Percentiles rank a stretch among this genome's conserved stretches.
phyloP scores from a whole-genome alignment of 2,113 vertebrate species.

The Hippocampus abdominalis region DNA sequence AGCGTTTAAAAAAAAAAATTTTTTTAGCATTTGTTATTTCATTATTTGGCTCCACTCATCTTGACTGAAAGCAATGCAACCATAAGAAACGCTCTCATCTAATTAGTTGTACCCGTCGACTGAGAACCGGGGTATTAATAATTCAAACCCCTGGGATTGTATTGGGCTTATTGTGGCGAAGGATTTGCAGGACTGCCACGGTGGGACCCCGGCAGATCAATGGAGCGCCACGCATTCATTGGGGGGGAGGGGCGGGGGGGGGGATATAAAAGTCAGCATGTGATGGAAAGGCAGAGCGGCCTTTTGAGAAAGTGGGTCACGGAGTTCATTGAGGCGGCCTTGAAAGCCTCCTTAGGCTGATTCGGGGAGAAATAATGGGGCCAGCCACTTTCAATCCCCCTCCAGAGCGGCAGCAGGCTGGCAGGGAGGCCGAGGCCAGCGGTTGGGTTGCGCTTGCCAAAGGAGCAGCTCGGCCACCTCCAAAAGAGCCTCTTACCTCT shows the following conservation, averaged over 20 bases:
- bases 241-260: neutral
- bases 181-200: neutral
- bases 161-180: neutral
- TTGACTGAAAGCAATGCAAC: neutral
- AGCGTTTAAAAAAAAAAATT: too few species aligned
- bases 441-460: constrained; percentile 26
- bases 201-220: neutral
- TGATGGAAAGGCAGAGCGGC: constrained; percentile 18
- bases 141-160: neutral
- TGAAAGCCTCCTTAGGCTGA: constrained; percentile 62
- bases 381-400: constrained; percentile 53
- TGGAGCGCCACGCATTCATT: neutral
- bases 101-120: neutral
- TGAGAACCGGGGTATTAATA: neutral
- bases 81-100: neutral
- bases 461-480: constrained; percentile 15
- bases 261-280: neutral
- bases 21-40: too few species aligned
- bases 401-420: constrained; percentile 37
- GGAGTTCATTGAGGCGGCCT: constrained; percentile 39
- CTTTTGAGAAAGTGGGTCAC: constrained; percentile 55
- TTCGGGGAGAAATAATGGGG: constrained; percentile 66
- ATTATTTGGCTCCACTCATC: too few species aligned
- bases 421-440: constrained; percentile 34
- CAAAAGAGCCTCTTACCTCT: constrained; percentile 29